Percentiles rank a stretch among this genome's conserved stretches.
Conservation (phyloP, 2,888 invertebrate species). For the Epistrophe eligans region DNA sequence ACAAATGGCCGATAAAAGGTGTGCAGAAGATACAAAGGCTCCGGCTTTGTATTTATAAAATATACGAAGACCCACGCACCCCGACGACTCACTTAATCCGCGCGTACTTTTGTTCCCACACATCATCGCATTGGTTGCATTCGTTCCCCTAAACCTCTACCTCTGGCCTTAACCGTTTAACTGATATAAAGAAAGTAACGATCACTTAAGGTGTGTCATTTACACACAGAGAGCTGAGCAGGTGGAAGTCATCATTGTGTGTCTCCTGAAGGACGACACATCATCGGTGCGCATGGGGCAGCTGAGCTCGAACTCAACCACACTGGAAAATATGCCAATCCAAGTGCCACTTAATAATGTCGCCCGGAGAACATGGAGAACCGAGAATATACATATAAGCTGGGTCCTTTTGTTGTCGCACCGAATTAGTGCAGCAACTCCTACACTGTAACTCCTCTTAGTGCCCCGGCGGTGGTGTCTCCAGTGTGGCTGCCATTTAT, state of each 20-base stretch:
- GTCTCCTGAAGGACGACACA: conserved; percentile 36
- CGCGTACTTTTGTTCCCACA: conserved; percentile 66
- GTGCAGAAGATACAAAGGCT: conserved; percentile 60
- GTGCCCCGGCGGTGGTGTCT: conserved; percentile 13
- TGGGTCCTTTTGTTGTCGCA: conserved; percentile 70
- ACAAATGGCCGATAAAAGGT: conserved; percentile 67
- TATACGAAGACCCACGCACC: conserved; percentile 70
- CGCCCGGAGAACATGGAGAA: neutral
- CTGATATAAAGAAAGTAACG: conserved; percentile 55
- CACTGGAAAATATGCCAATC: conserved; percentile 55
- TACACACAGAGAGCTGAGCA: conserved; percentile 54
- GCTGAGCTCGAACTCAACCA: conserved; percentile 48
- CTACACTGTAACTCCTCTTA: conserved; percentile 28
- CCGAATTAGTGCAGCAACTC: conserved; percentile 62
- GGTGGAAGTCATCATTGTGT: conserved; percentile 64
- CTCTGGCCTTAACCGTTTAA: conserved; percentile 42
- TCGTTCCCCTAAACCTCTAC: neutral
- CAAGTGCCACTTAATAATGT: conserved; percentile 65
- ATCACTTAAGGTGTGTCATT: conserved; percentile 71
- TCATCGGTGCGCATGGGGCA: conserved; percentile 45
- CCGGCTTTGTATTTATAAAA: neutral
- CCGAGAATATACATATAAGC: conserved; percentile 24
- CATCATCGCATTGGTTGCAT: conserved; percentile 38
- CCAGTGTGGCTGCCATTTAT: conserved; percentile 52
- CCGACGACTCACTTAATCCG: conserved; percentile 71